These are phyloP conservation scores for Acholoe squamosa DNA, from an alignment of 2,888 invertebrate genomes.

Conservation along the genomic window DNA sequence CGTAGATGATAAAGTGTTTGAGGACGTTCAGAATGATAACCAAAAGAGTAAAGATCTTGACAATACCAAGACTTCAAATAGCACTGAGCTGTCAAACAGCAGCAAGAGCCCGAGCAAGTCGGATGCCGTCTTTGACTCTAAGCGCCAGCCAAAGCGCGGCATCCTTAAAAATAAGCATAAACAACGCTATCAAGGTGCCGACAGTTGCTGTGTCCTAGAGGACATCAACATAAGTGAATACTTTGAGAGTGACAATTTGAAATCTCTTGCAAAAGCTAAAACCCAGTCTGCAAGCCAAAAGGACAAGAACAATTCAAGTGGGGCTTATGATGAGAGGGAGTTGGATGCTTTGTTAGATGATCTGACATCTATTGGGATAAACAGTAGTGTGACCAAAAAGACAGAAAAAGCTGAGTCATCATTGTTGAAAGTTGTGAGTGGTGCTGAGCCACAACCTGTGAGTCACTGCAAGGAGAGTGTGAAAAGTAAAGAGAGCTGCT, in stretches of 20 bases:
- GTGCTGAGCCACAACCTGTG: background rate
- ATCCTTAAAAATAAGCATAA: conserved; percentile 75
- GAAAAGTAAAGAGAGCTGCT: background rate
- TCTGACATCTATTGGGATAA: conserved; percentile 12
- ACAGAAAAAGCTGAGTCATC: background rate
- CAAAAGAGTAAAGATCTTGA: background rate
- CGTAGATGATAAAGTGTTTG: conserved; percentile 4
- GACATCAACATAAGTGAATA: conserved; percentile 62
- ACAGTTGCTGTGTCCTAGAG: conserved; percentile 75
- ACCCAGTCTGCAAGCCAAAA: no score
- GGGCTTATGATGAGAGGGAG: conserved; percentile 35
- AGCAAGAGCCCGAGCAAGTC: background rate
- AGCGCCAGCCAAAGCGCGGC: conserved; percentile 77
- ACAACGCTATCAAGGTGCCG: conserved; percentile 76
- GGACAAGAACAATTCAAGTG: background rate
- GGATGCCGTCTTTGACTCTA: conserved; percentile 75
- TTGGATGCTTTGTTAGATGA: conserved; percentile 52
- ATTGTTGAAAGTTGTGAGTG: background rate
- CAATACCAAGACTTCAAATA: background rate
- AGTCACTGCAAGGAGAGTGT: background rate
- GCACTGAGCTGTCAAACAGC: background rate
- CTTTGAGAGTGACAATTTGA: conserved; percentile 55
- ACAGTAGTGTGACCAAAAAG: background rate
- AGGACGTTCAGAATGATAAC: background rate
- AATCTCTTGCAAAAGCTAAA: background rate